Base-by-base conservation (phyloP, 2,113 vertebrate species). In the Sander lucioperca region DNA sequence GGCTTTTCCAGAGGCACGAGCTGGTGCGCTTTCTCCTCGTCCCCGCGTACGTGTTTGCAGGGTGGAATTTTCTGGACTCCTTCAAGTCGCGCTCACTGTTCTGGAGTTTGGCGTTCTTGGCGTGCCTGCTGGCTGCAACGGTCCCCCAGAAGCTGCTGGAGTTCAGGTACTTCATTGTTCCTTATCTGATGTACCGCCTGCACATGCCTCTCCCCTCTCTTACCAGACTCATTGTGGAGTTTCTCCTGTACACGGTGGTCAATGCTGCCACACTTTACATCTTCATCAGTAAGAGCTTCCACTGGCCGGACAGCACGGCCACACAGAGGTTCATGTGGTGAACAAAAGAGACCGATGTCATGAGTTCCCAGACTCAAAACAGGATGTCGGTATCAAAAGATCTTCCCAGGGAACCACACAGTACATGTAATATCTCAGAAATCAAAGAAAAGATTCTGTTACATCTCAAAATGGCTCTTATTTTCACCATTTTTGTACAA, bases 241-340 rank as follows among this genome's bases (percentile, higher is more conserved):
- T 99, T n/a, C 57, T 90, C 33, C 93, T 97, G 71, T 97, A 99
- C 92, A 54, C 92, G 4, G 7, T 70, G n/a, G 90, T 99, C 36
- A 99, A 99, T 50, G 87, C 90, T 1, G 80, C 95, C 79, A 97
- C 97, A 0, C 92, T 99, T 80, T 95, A 98, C 89, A 70, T 99
- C 61, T 99, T 99, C 84, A 83, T 99, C 77, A 91, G 93, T 64
- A 97, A 96, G 93, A 96, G 97, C 4, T 99, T 99, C 88, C 94
- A 90, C 2, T 99, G 98, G 98, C 95, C 96, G 2, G 78, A 96
- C 89, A 97, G 88, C 85, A 85, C 95, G 0, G 96, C 96, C 70
- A 84, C 94, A 11, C 98, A 99, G 89, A 96, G 98, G 74, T 99
- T 99, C 93, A 99, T 99, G 98, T 99, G 98, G 98, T 99, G 85